Base-by-base conservation (phyloP, 2,113 vertebrate genomes). In the Australoheros scitulus region DNA sequence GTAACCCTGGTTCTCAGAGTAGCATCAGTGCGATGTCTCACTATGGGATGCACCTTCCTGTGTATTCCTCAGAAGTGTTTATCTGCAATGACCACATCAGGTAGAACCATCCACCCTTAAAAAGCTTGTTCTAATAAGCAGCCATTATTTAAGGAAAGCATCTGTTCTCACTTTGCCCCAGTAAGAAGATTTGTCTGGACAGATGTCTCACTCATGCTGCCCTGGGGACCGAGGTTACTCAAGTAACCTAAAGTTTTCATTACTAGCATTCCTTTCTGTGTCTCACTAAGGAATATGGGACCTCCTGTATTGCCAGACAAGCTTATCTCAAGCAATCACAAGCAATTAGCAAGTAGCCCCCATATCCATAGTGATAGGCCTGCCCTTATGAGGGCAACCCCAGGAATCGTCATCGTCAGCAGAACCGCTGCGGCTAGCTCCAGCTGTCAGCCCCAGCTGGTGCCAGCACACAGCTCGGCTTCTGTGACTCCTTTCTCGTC, bases 151-250 rank as follows among this genome's bases (percentile, higher is more conserved):
- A 10, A 38, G 36, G 2, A 34, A 34, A 34, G 6, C 34, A 34
- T 34, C 34, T 34, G 6, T 34, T 64, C 61, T 41, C 0, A 41
- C 61, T 64, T 41, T 22, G 11, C 61, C n/a, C 61, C 61, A 41
- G 7, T n/a, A 64, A 64, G 36, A 64, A 64, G 61, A 38, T 64
- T 64, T 64, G 36, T 43, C 41, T 65, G 22, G 0, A 41, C 10
- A 5, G 61, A 64, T 0, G 5, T 22, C n/a, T 65, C 13, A 17
- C 36, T 43, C n/a, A 1, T 65, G 13, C n/a, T 65, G 0, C n/a
- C 1, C n/a, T 65, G n/a, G 43, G 63, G 24, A 0, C 63, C 13
- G 1, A n/a, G 0, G 7, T 43, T 43, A 24, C 15, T n/a, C 0
- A 43, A 65, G 36, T 24, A 65, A 43, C 38, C 63, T 17, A 43